Percentiles rank a stretch among this genome's conserved stretches.
Conservation (phyloP, 2,888 invertebrate genomes). For the Phengaris arion region DNA sequence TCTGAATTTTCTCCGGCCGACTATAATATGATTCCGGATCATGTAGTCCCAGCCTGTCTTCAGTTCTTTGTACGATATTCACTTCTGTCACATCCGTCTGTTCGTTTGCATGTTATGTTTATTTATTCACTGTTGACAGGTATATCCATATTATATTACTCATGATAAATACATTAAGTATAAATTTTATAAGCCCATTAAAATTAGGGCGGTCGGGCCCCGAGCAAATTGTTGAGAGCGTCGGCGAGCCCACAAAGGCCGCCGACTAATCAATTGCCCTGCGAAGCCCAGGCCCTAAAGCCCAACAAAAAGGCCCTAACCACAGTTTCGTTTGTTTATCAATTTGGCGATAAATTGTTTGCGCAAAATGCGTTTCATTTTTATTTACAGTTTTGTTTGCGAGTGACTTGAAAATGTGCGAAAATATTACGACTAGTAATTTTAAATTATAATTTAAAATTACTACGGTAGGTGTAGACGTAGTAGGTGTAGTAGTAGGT, state of each 20-base stretch:
- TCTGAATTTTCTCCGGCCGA: no score
- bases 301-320: slow-evolving; percentile 40
- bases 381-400: neutral
- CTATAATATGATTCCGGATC: no score
- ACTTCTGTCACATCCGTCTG: neutral
- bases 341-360: slow-evolving; percentile 5
- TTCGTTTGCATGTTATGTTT: neutral
- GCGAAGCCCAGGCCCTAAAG: slow-evolving; percentile 33
- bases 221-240: slow-evolving; percentile 76
- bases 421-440: no score
- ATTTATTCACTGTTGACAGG: neutral
- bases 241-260: slow-evolving; percentile 69
- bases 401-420: no score
- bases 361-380: neutral
- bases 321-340: slow-evolving; percentile 36
- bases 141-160: slow-evolving; percentile 37
- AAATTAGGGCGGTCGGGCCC: slow-evolving; percentile 78
- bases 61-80: no score
- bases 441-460: no score
- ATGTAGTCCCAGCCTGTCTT: no score
- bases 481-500: no score
- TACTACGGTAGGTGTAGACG: no score
- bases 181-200: slow-evolving; percentile 79
- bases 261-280: slow-evolving; percentile 75
- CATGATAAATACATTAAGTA: slow-evolving; percentile 78